These are phyloP conservation scores for Diplolepis rosae DNA, from an alignment of 2,888 invertebrate species.

Conservation along the genomic window DNA sequence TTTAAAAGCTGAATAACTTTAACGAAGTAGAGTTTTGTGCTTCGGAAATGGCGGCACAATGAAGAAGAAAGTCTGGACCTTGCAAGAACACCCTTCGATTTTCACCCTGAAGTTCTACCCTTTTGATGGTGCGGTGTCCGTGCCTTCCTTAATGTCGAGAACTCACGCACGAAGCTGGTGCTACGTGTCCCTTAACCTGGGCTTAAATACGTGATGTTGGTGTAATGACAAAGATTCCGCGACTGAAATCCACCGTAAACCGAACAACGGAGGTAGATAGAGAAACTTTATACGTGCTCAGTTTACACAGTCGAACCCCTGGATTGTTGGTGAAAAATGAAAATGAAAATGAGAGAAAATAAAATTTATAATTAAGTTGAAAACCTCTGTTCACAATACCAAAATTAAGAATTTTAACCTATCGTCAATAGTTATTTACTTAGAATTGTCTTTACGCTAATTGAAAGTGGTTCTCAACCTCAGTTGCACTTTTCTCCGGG, in stretches of 20 bases:
- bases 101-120: slow-evolving; percentile 31
- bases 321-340: not conserved
- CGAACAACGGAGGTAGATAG: slow-evolving; percentile 52
- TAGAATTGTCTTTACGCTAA: no score
- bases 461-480: no score
- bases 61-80: slow-evolving; percentile 35
- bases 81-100: slow-evolving; percentile 14
- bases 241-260: slow-evolving; percentile 57
- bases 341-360: not conserved
- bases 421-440: no score
- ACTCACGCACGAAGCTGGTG: slow-evolving; percentile 44
- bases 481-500: no score
- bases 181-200: slow-evolving; percentile 67
- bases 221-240: slow-evolving; percentile 62
- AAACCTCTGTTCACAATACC: not conserved
- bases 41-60: not conserved
- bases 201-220: slow-evolving; percentile 70
- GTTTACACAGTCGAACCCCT: slow-evolving; percentile 37
- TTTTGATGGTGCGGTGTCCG: slow-evolving; percentile 35
- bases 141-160: slow-evolving; percentile 43
- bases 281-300: slow-evolving; percentile 47
- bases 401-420: no score
- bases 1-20: slow-evolving; percentile 54
- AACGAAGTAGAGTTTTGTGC: slow-evolving; percentile 49
- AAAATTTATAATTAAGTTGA: no score